phyloP scores from a whole-genome alignment of 2,888 invertebrate genomes.

The Chaetoderma sp. region DNA sequence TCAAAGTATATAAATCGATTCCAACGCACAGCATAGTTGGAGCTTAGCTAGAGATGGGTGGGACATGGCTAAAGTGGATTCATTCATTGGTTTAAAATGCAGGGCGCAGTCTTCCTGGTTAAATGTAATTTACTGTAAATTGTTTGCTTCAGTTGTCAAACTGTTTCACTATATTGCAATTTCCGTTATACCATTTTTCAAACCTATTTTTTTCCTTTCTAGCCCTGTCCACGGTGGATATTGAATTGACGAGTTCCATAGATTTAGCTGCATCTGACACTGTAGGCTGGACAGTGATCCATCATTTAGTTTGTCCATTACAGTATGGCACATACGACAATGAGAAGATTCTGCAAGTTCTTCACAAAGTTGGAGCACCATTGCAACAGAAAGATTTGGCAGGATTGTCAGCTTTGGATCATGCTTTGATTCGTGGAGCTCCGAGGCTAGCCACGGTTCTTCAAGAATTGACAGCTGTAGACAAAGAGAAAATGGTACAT shows the following conservation, averaged over 20 bases:
- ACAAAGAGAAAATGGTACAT: constrained; percentile 43
- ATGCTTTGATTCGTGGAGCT: constrained; percentile 54
- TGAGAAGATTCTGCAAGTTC: constrained; percentile 62
- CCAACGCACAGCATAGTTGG: no score
- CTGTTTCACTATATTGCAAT: no score
- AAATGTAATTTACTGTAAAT: no score
- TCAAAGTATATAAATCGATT: no score
- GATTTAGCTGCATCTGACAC: constrained; percentile 58
- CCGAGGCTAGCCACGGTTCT: constrained; percentile 47
- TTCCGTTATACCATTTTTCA: no score
- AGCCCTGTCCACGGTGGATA: no score
- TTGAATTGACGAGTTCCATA: constrained; percentile 58
- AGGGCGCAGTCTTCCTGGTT: no score
- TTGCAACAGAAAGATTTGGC: constrained; percentile 56
- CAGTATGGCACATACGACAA: constrained; percentile 67
- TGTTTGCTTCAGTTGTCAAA: no score
- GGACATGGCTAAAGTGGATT: no score
- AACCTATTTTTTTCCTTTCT: no score
- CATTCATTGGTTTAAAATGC: no score
- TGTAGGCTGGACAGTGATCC: constrained; percentile 66
- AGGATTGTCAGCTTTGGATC: constrained; percentile 55
- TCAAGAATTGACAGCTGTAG: constrained; percentile 48
- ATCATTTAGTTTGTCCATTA: constrained; percentile 67
- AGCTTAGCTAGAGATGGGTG: no score
- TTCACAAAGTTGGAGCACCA: constrained; percentile 62